phyloP scores from a whole-genome alignment of 1,140 invertebrate genomes.

The Drosophila hydei region DNA sequence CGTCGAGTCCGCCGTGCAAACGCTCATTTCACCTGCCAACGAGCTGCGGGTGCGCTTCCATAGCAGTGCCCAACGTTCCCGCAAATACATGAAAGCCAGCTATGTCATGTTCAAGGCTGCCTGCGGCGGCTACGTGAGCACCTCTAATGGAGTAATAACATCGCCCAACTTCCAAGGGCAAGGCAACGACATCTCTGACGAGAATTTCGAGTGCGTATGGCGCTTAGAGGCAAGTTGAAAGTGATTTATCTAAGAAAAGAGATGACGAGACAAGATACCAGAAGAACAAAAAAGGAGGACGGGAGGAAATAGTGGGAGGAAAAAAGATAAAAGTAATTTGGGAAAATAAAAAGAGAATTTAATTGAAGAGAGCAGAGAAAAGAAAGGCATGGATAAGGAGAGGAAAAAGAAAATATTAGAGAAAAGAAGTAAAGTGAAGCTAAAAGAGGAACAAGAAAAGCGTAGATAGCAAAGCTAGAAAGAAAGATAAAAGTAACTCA shows the following conservation, averaged over 20 bases:
- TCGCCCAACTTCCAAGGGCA: constrained; percentile 92
- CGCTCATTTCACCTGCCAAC: constrained; percentile 88
- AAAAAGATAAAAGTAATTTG: too few species aligned
- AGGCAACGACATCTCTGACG: constrained; percentile 84
- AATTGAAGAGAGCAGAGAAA: too few species aligned
- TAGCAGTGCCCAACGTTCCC: constrained; percentile 87
- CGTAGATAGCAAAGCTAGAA: too few species aligned
- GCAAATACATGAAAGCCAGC: constrained; percentile 86
- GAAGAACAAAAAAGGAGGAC: too few species aligned
- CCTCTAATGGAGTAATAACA: constrained; percentile 87
- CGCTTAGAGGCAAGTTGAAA: constrained; percentile 86
- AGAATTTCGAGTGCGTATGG: constrained; percentile 91
- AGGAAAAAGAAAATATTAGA: too few species aligned
- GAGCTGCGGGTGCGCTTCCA: constrained; percentile 89
- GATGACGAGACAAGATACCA: too few species aligned
- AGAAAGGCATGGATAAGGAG: too few species aligned
- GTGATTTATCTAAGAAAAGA: not conserved
- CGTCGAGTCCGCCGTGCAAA: constrained; percentile 42
- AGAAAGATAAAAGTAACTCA: too few species aligned
- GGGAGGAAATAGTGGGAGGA: too few species aligned
- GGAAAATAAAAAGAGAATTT: too few species aligned
- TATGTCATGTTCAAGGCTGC: constrained; percentile 65
- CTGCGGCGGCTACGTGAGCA: constrained; percentile 90
- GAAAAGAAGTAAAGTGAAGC: too few species aligned
- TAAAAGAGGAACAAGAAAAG: too few species aligned